Evolutionary conservation across 2,888 invertebrate genomes (phyloP), one percentile per base, ranked within the genome.

Genomic region (Gymnocheta viridis): DNA sequence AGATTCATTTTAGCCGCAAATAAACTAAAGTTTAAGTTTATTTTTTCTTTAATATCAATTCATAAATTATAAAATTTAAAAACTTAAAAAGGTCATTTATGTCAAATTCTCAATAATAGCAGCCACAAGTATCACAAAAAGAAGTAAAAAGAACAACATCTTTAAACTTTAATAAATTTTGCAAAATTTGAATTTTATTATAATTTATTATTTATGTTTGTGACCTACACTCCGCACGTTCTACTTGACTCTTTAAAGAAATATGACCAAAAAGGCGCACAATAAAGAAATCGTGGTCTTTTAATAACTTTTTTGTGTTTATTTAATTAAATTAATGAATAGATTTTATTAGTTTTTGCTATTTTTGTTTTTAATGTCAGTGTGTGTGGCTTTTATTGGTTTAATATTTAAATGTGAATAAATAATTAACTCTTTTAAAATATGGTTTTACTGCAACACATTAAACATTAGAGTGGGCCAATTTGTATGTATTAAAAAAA

Each of bases 31-130:
- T 38, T 54, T 32, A 7, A 7, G 1, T 32, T 7, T 32, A 5
- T 7, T 7, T 7, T 4, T 32, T 32, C n/a, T 32, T 32, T 32
- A 4, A 32, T 32, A 5, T 32, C 32, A 7, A 32, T 12, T 14
- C 2, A 17, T 5, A 17, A 44, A 44, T 44, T 44, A 17, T 17
- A 17, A 44, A 44, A 44, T 38, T 38, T 10, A 19, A 17, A 44
- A 44, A 44, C 12, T 38, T 10, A 19, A 64, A 22, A 29, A 49
- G 49, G 67, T 27, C 67, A 51, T 22, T 32, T 41, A 41, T 70
- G 72, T 67, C 22, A 67, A 51, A 70, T 41, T 44, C 54, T 51
- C 17, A 67, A 77, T 82, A 82, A 72, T 67, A 51, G 66, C 64
- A 38, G 41, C 41, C 19, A 72, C 72, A 60, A 77, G 66, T 49